Base-by-base conservation (phyloP, 2,797 vertebrate genomes). In the Hephaestus fuliginosus region DNA sequence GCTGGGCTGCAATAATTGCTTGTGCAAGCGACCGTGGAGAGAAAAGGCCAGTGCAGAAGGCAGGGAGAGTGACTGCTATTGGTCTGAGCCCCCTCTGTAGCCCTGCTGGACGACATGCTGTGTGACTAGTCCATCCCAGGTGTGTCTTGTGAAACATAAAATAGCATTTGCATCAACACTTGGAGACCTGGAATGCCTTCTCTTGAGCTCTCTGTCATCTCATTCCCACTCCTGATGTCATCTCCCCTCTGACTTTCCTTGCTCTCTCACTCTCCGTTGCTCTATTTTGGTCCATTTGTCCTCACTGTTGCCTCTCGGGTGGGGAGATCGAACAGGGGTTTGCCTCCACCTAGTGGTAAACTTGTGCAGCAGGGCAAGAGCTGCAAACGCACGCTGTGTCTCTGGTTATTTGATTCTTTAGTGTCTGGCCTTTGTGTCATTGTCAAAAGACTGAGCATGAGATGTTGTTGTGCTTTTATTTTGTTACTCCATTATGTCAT, bases 271-370 rank as follows among this genome's bases (percentile, higher is more conserved):
- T 64, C 56, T 55, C 73, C 46, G 1, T 36, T 67, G 9, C 36
- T 79, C 41, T 72, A 25, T 66, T 60, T 76, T 46, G 51, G 43
- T 78, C 71, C 71, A 13, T 73, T 58, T 30, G 25, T 70, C 33
- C 60, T 56, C 25, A 6, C 13, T 22, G 56, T 13, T 15, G 15
- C 49, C 28, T 1, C 28, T 57, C 18, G 75, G 0, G 28, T 1
- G 2, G 1, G 43, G 48, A 73, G 15, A 17, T 65, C 77, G 13
- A 70, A 52, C 46, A 74, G 76, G 41, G 18, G 43, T 94, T 84
- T 95, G 94, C 81, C 91, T 87, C 95, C 95, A 93, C 76, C 94
- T 93, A 77, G 84, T 95, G 95, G 89, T 57, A 13, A 55, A 57
- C 0, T 0, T 9, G 15, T 52, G 70, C 9, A 85, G 14, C 39